These are phyloP conservation scores for Cheumatopsyche charites DNA, from an alignment of 1,140 invertebrate species.

Conservation along the genomic window DNA sequence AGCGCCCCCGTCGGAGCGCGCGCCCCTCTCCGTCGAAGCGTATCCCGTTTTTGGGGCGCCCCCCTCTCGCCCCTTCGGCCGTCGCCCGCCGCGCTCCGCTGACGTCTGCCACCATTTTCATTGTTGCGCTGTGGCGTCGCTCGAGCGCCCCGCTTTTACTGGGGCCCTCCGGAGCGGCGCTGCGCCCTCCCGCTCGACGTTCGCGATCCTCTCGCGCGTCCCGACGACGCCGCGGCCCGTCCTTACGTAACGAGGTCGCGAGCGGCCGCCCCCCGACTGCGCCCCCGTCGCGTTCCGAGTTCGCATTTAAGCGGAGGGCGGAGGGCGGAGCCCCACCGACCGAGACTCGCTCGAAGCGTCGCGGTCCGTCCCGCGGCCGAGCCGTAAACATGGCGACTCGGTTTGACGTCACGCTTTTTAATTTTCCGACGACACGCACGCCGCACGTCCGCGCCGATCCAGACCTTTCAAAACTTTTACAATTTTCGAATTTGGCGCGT, in stretches of 20 bases:
- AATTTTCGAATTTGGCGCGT: too few relatives aligned
- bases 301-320: neutral
- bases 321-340: neutral
- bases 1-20: neutral
- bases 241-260: neutral
- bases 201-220: neutral
- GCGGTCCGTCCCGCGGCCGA: neutral
- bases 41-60: neutral
- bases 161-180: neutral
- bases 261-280: neutral
- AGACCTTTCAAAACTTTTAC: neutral
- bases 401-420: constrained; percentile 25
- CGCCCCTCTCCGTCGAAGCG: neutral
- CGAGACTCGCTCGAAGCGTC: neutral
- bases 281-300: neutral
- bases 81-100: neutral
- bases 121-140: constrained; percentile 11
- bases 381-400: constrained; percentile 7
- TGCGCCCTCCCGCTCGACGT: neutral
- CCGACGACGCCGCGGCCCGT: neutral
- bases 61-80: neutral
- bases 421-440: constrained; percentile 1
- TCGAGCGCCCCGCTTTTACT: too few relatives aligned
- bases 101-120: constrained; percentile 22
- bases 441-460: neutral